Conservation (phyloP, 1,140 invertebrate species). For the Batillaria attramentaria region DNA sequence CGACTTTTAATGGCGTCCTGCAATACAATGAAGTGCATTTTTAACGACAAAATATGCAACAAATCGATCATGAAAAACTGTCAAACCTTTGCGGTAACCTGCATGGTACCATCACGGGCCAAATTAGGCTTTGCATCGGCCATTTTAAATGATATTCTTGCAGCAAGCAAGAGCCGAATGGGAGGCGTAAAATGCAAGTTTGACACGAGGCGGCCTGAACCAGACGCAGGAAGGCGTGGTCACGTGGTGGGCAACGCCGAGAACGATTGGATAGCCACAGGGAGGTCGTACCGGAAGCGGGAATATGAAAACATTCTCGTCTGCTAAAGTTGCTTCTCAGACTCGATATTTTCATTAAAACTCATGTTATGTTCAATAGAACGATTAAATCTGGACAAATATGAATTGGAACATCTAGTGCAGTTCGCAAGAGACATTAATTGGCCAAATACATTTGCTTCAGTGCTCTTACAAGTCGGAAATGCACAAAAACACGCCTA, state of each 20-base stretch:
- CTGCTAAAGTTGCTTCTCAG: too few relatives aligned
- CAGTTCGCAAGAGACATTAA: too few relatives aligned
- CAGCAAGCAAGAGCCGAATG: constrained; percentile 45
- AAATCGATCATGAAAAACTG: constrained; percentile 41
- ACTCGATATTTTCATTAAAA: too few relatives aligned
- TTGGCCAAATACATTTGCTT: too few relatives aligned
- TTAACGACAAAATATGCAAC: constrained; percentile 36
- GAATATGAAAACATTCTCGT: constrained; percentile 56
- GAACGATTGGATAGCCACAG: constrained; percentile 53
- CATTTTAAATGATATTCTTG: constrained; percentile 55
- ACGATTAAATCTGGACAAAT: too few relatives aligned
- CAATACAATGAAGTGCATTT: constrained; percentile 14
- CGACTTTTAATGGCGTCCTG: constrained; percentile 23
- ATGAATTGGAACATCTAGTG: too few relatives aligned
- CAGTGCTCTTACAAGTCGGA: too few relatives aligned
- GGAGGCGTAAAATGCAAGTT: constrained; percentile 45
- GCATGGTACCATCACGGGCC: constrained; percentile 66
- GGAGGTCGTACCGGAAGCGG: constrained; percentile 57
- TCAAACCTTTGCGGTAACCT: constrained; percentile 68
- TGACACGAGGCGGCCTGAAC: constrained; percentile 55
- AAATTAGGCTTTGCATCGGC: constrained; percentile 59
- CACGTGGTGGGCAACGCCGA: constrained; percentile 53
- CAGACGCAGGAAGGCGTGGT: constrained; percentile 60
- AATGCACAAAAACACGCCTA: too few relatives aligned
- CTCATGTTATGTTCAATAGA: too few relatives aligned